Evolutionary conservation across 2,888 invertebrate genomes (phyloP).

Genomic region (Liposcelis brunnea): DNA sequence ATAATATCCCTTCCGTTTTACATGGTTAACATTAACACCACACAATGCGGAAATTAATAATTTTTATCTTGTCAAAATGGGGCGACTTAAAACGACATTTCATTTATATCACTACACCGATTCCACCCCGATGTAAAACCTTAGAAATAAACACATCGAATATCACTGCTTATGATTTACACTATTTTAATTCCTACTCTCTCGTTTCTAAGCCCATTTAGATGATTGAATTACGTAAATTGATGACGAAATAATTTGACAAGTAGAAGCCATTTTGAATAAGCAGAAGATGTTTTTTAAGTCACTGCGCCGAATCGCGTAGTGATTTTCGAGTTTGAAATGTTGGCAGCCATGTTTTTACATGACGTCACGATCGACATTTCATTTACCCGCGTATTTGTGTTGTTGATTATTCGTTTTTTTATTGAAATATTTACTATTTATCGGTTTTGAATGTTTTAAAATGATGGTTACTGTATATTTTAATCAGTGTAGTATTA

Average conservation of each 20-base stretch:
- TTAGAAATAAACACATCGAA: neutral
- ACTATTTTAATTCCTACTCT: neutral
- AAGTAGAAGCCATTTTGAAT: constrained; percentile 6
- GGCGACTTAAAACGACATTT: neutral
- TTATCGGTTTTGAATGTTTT: no score
- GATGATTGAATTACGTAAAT: constrained; percentile 1
- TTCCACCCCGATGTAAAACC: neutral
- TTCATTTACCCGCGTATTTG: no score
- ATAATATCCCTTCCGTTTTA: constrained; percentile 1
- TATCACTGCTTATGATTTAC: neutral
- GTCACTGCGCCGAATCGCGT: no score
- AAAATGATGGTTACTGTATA: no score
- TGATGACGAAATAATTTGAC: constrained; percentile 7
- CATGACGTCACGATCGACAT: no score
- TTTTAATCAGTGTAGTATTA: no score
- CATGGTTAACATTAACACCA: constrained; percentile 1
- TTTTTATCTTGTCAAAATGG: neutral
- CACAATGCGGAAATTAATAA: constrained; percentile 5
- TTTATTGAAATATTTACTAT: no score
- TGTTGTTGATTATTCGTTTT: no score
- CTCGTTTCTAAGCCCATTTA: neutral
- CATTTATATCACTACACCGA: neutral
- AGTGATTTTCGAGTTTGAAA: no score
- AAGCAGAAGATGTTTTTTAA: no score
- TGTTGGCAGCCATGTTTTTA: no score